phyloP scores from a whole-genome alignment of 2,797 vertebrate species.

The Pseudochromis fuscus region DNA sequence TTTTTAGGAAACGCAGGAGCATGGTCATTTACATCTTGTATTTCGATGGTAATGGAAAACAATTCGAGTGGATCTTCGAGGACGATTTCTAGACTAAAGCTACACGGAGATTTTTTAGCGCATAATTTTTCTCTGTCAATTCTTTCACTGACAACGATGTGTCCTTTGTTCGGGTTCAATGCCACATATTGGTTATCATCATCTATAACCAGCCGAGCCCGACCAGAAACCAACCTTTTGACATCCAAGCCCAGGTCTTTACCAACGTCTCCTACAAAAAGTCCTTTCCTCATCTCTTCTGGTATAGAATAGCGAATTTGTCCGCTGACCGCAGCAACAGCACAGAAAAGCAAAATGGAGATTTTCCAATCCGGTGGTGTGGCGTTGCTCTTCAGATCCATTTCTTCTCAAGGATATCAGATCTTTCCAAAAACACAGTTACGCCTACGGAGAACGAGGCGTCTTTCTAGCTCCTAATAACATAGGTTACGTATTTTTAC shows the following conservation, averaged over 20 bases:
- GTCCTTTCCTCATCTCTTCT: conserved; percentile 88
- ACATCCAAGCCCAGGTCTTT: conserved; percentile 88
- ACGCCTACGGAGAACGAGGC: neutral
- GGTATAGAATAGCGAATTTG: conserved; percentile 89
- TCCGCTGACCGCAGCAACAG: conserved; percentile 72
- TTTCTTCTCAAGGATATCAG: conserved; percentile 3
- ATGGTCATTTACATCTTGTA: conserved; percentile 83
- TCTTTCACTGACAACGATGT: conserved; percentile 84
- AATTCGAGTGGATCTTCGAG: conserved; percentile 80
- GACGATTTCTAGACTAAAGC: conserved; percentile 79
- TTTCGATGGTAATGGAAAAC: conserved; percentile 75
- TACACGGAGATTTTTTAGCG: conserved; percentile 77
- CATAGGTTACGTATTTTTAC: neutral
- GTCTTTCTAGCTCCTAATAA: neutral
- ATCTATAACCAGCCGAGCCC: conserved; percentile 84
- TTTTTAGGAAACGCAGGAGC: conserved; percentile 74
- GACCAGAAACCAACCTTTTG: conserved; percentile 82
- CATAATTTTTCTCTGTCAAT: conserved; percentile 85
- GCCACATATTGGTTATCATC: conserved; percentile 85
- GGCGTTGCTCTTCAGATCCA: conserved; percentile 37
- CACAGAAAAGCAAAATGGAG: conserved; percentile 80
- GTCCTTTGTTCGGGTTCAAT: conserved; percentile 86
- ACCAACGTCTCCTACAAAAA: conserved; percentile 87
- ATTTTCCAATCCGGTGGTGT: conserved; percentile 50
- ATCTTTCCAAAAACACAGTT: conserved; percentile 6